Percentiles rank a stretch among this genome's conserved stretches.
These are phyloP conservation scores for Pomphorhynchus laevis DNA, from an alignment of 1,140 invertebrate species.

Conservation along the genomic window DNA sequence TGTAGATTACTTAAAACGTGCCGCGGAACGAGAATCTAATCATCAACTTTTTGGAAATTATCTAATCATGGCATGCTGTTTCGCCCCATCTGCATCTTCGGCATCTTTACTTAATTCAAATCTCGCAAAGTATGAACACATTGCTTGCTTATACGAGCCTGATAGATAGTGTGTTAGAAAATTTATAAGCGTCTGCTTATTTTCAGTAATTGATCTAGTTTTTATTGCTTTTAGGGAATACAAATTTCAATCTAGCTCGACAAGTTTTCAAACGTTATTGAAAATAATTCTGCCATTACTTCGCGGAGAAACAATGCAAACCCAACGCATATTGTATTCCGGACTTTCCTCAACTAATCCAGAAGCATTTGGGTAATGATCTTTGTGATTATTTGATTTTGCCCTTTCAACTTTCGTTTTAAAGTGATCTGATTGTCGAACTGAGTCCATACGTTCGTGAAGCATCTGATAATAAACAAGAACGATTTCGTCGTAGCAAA, in stretches of 20 bases:
- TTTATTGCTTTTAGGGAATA: not conserved
- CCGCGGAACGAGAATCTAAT: conserved; percentile 55
- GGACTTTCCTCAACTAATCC: conserved; percentile 66
- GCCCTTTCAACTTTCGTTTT: conserved; percentile 9
- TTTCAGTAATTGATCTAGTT: not conserved
- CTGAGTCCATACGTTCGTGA: conserved; percentile 53
- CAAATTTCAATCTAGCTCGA: conserved; percentile 7
- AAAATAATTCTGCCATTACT: conserved; percentile 48
- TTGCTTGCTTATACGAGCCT: not conserved
- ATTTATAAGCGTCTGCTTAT: not conserved
- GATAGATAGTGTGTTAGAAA: not conserved
- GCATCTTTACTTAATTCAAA: conserved; percentile 12
- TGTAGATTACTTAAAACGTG: conserved; percentile 36
- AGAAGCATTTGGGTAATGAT: conserved; percentile 45
- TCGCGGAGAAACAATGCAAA: conserved; percentile 54
- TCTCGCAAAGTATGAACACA: not conserved
- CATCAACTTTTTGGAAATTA: conserved; percentile 80
- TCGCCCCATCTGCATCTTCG: conserved; percentile 40
- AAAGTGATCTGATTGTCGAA: conserved; percentile 75
- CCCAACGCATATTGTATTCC: conserved; percentile 55
- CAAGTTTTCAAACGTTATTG: conserved; percentile 31
- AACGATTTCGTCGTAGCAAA: conserved; percentile 47
- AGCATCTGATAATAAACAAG: conserved; percentile 78
- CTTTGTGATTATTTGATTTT: conserved; percentile 7
- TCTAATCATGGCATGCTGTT: conserved; percentile 56